Base-by-base conservation (phyloP, 2,113 vertebrate genomes). In the Daphoenositta chrysoptera region DNA sequence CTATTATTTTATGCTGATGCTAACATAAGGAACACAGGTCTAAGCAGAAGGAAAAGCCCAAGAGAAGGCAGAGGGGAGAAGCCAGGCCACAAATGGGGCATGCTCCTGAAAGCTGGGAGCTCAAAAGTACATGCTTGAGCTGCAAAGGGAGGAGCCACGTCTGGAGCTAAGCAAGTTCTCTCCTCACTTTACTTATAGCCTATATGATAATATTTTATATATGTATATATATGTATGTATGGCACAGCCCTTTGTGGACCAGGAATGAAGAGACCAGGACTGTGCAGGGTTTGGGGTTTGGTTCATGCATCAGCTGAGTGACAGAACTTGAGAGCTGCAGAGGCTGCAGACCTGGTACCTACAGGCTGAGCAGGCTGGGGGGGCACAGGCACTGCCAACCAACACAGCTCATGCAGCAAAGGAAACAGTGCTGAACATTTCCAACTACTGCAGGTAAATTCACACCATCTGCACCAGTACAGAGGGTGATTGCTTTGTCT, bases 111-210 rank as follows among this genome's bases (percentile, higher is more conserved):
- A 68, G 39, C 19, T 4, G 1, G 6, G 27, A 82, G 18, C 61
- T 33, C 14, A 1, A 3, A 47, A 60, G 20, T 0, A 0, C 2
- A 4, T 9, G 54, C 33, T 60, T 0, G 3, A 63, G 28, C 17
- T 51, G 20, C 30, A 30, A 12, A 48, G n/a, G n/a, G 39, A 48
- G n/a, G 20, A 3, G 26, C 2, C 28, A 57, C 27, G 26, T 5
- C 56, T 17, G 3, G 2, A 13, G 13, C n/a, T 24, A 10, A 64
- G 19, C 39, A n/a, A 18, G 17, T 4, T n/a, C 18, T 15, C 10
- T 23, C 23, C 44, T 69, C 24, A 7, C 20, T 12, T 35, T 6
- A 19, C 3, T 37, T 6, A 15, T 1, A 61, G 23, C 12, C 33
- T 21, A 0, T 39, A 14, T 39, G 19, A 5, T 5, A 72, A 58